phyloP scores from a whole-genome alignment of 2,113 vertebrate genomes.

The Hucho hucho region DNA sequence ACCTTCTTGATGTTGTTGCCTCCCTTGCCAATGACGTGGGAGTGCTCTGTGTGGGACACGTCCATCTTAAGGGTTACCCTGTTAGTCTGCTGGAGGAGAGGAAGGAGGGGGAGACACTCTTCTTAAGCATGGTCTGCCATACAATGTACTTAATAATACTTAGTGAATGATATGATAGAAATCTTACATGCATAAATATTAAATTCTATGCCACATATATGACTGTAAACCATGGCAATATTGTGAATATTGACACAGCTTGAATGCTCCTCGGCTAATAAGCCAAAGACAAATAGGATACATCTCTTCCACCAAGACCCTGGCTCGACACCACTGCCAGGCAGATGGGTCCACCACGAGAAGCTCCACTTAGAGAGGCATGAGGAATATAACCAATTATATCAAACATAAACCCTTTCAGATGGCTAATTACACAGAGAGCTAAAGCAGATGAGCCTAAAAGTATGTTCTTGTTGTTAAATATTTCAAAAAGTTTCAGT shows the following conservation, averaged over 20 bases:
- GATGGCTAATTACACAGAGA: conserved; percentile 26
- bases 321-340: background rate
- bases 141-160: too few relatives aligned
- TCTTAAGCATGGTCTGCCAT: too few relatives aligned
- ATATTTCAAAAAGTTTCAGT: background rate
- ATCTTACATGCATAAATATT: too few relatives aligned
- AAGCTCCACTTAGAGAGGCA: background rate
- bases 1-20: conserved; percentile 99
- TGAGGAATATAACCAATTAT: conserved; percentile 4
- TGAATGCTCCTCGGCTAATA: background rate
- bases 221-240: too few relatives aligned
- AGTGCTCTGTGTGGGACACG: conserved; percentile 97
- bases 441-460: conserved; percentile 15
- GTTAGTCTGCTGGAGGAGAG: conserved; percentile 78
- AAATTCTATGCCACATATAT: too few relatives aligned
- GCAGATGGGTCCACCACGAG: conserved; percentile 1
- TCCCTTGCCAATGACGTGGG: conserved; percentile 97
- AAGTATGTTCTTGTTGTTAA: background rate
- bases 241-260: background rate
- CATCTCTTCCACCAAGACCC: background rate
- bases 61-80: conserved; percentile 99
- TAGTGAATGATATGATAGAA: too few relatives aligned
- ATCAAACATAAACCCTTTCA: conserved; percentile 27
- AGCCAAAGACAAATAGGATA: background rate
- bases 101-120: background rate